Percentiles rank a stretch among this genome's conserved stretches.
Conservation (phyloP, 2,113 vertebrate genomes). For the Psettodes erumei region DNA sequence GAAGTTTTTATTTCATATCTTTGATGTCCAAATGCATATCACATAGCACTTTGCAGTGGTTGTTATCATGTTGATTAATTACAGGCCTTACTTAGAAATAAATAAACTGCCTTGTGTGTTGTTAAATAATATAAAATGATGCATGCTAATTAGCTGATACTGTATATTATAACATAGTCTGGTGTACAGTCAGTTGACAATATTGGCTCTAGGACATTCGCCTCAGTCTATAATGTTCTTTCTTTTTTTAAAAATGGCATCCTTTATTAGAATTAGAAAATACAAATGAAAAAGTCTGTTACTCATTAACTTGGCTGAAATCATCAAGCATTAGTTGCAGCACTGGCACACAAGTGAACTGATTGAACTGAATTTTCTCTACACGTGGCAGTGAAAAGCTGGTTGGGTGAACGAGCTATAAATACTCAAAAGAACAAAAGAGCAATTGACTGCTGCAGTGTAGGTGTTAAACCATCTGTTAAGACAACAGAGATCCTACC, state of each 20-base stretch:
- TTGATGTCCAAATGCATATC: neutral
- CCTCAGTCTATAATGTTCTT: neutral
- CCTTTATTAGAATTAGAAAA: neutral
- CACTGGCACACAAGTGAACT: conserved; percentile 27
- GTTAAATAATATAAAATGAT: conserved; percentile 7
- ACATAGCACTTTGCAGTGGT: neutral
- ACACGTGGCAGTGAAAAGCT: conserved; percentile 50
- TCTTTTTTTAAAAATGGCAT: neutral
- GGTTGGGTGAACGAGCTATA: conserved; percentile 66
- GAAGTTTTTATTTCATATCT: neutral
- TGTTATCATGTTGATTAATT: neutral
- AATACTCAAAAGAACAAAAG: conserved; percentile 79
- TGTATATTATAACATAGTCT: neutral
- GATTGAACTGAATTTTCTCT: conserved; percentile 48
- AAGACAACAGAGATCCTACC: conserved; percentile 64
- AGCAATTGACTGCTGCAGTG: conserved; percentile 76
- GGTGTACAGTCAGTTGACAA: neutral
- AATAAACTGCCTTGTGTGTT: conserved; percentile 4
- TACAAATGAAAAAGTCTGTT: conserved; percentile 8
- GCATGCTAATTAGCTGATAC: conserved; percentile 1
- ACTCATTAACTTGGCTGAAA: conserved; percentile 22
- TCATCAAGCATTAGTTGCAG: conserved; percentile 21
- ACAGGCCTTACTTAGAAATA: neutral
- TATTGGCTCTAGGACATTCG: neutral
- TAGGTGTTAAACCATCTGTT: conserved; percentile 80